Conservation (phyloP, 2,113 vertebrate genomes). For the Ammodytes dubius region DNA sequence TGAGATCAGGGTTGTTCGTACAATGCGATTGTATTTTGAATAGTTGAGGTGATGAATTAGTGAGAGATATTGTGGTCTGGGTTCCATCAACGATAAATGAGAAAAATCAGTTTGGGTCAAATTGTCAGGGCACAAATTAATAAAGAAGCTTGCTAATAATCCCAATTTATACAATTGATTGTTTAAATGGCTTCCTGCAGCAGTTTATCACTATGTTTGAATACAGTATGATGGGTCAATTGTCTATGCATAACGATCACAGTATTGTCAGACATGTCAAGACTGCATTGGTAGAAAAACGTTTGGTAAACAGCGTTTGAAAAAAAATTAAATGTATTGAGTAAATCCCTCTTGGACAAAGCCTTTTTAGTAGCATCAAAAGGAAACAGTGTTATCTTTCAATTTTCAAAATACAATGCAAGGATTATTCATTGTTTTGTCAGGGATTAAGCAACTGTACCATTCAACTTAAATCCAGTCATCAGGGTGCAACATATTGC, state of each 20-base stretch:
- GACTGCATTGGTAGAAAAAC: background rate
- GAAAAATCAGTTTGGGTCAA: background rate
- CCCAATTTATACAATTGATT: background rate
- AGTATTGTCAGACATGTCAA: background rate
- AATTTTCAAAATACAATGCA: background rate
- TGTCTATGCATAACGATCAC: background rate
- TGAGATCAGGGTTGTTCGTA: background rate
- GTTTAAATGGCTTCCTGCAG: background rate
- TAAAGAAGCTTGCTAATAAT: background rate
- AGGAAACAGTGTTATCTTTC: background rate
- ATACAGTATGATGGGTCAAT: background rate
- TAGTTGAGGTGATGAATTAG: background rate
- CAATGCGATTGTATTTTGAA: background rate
- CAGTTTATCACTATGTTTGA: constrained; percentile 1
- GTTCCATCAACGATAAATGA: constrained; percentile 1
- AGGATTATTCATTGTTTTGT: background rate
- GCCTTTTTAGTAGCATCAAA: background rate
- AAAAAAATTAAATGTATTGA: too few species aligned
- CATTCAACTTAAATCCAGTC: background rate
- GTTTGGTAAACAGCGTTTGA: background rate
- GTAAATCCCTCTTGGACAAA: background rate
- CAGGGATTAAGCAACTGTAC: background rate
- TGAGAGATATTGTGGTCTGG: background rate
- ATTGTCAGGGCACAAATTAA: background rate
- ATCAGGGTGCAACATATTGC: background rate